phyloP scores from a whole-genome alignment of 2,113 vertebrate genomes.

The Sebastes schlegelii region DNA sequence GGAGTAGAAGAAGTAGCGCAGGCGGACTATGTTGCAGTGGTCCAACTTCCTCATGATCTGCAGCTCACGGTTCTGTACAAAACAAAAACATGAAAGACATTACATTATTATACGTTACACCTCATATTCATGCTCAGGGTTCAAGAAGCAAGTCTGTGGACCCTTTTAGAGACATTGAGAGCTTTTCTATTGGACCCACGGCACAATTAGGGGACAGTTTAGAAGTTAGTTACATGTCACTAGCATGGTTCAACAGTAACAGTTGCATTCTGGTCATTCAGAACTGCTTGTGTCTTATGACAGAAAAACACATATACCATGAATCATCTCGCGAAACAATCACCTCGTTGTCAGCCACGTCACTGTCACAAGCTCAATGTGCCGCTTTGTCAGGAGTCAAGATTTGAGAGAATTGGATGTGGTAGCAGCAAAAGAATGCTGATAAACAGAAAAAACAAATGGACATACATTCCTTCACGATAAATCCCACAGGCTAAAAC shows the following conservation, averaged over 20 bases:
- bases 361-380: constrained; percentile 30
- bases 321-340: constrained; percentile 16
- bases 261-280: neutral
- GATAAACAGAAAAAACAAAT: constrained; percentile 2
- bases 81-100: constrained; percentile 8
- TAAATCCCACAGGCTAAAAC: constrained; percentile 6
- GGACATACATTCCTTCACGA: neutral
- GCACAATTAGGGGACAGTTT: neutral
- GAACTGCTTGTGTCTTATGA: constrained; percentile 2
- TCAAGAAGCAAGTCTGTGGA: neutral
- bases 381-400: neutral
- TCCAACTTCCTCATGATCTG: constrained; percentile 99
- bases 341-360: constrained; percentile 12
- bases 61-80: constrained; percentile 95
- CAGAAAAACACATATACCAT: neutral
- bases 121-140: neutral
- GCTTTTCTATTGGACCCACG: neutral
- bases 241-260: neutral
- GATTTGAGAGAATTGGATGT: constrained; percentile 7
- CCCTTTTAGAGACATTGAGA: neutral
- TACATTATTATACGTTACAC: neutral
- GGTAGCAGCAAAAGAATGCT: neutral
- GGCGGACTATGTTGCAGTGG: constrained; percentile 99
- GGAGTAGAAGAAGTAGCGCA: constrained; percentile 99
- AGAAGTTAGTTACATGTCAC: constrained; percentile 4